Conservation (phyloP, 2,797 vertebrate genomes). For the Phrynocephalus vlangalii region DNA sequence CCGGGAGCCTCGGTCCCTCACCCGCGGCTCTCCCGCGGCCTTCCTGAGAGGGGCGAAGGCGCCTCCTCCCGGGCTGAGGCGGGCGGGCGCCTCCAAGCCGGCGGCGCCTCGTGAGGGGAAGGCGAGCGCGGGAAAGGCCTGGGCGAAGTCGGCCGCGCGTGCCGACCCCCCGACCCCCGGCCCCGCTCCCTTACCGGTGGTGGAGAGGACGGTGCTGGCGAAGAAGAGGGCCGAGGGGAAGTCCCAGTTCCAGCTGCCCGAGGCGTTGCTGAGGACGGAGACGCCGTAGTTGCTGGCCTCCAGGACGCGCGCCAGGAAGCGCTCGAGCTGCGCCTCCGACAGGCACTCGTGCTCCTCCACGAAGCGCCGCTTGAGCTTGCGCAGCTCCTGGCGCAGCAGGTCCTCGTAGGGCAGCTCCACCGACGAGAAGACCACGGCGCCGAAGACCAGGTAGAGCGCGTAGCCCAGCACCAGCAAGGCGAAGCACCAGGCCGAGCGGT, state of each 20-base stretch:
- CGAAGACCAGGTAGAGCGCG: conserved; percentile 90
- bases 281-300: conserved; percentile 96
- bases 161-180: background rate
- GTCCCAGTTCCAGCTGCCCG: conserved; percentile 97
- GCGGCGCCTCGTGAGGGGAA: too few species aligned
- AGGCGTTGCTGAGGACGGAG: conserved; percentile 93
- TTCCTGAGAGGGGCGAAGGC: too few species aligned
- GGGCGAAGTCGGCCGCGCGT: too few species aligned
- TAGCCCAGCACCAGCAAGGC: conserved; percentile 88
- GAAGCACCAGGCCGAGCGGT: conserved; percentile 93
- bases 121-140: background rate
- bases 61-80: too few species aligned
- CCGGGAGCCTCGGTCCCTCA: background rate
- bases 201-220: conserved; percentile 95
- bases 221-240: conserved; percentile 97
- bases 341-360: conserved; percentile 90
- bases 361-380: conserved; percentile 87
- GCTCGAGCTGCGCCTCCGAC: conserved; percentile 88
- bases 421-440: conserved; percentile 93
- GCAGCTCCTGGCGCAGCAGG: conserved; percentile 89
- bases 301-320: conserved; percentile 88
- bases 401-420: conserved; percentile 95
- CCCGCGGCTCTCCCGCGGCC: too few species aligned
- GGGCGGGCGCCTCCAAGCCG: too few species aligned
- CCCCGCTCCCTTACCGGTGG: conserved; percentile 85